These are phyloP conservation scores for Stegophylla sp. DNA, from an alignment of 2,888 invertebrate genomes.

Conservation along the genomic window DNA sequence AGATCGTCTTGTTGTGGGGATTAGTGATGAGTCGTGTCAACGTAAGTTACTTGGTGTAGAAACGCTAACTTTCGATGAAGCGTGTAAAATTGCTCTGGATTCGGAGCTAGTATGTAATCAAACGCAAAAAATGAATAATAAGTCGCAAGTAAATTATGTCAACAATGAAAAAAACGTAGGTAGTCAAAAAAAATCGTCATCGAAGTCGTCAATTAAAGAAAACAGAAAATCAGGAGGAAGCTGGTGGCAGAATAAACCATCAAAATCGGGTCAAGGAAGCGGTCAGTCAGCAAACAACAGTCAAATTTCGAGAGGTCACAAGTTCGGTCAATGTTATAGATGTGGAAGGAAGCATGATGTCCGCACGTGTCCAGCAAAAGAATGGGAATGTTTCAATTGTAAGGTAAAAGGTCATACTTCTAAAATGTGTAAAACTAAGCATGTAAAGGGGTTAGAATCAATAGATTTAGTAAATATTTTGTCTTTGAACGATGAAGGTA, in stretches of 20 bases:
- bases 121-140: too few species aligned
- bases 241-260: neutral
- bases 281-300: neutral
- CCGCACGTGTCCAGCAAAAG: slow-evolving; percentile 15
- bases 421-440: slow-evolving; percentile 9
- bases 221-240: too few species aligned
- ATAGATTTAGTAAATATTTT: slow-evolving; percentile 5
- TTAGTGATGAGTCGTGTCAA: too few species aligned
- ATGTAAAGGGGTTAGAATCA: neutral
- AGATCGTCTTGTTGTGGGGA: too few species aligned
- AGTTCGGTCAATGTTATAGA: slow-evolving; percentile 17
- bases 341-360: slow-evolving; percentile 20
- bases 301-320: neutral
- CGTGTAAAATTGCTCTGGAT: too few species aligned
- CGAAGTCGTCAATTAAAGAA: neutral
- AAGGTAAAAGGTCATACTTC: slow-evolving; percentile 13
- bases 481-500: too few species aligned
- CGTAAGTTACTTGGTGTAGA: too few species aligned
- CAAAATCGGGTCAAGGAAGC: neutral
- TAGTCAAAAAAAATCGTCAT: neutral
- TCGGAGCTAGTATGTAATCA: too few species aligned
- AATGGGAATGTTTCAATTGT: slow-evolving; percentile 19
- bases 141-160: neutral
- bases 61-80: too few species aligned
- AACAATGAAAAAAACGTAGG: neutral